Base-by-base conservation (phyloP, 2,888 invertebrate species). In the Tortrix viridana region DNA sequence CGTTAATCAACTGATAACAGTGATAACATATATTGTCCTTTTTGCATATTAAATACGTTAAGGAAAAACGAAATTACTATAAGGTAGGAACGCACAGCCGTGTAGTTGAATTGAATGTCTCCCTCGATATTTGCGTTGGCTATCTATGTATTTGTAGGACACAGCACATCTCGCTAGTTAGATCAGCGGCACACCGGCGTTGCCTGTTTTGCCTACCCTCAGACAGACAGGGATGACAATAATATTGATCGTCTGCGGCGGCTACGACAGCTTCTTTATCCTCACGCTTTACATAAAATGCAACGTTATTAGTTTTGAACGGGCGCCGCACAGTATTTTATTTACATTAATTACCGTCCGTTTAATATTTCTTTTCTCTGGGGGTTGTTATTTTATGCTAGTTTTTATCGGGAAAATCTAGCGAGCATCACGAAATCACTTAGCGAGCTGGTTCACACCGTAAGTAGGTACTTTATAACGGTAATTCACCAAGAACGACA, bases 191-290 rank as follows among this genome's bases (percentile, higher is more conserved):
- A 54, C 48, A 37, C 41, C 54, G 37, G 22, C 46, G 26, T 37
- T 52, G 50, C 20, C 54, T 43, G 54, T 47, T 41, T 48, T 43
- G 41, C 48, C 26, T 49, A 44, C 18, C 61, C 56, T 61, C 49
- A 61, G 61, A 50, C 55, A 61, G 61, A 50, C 61, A 61, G 44
- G 60, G 60, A 61, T 56, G 44, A 61, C 55, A 61, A 56, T 56
- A 62, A 62, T 62, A 62, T 62, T 57, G 56, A 62, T 62, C 56
- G 56, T 44, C 44, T 46, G 46, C 50, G 37, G 38, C 48, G 50
- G 49, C 20, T 41, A 38, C 16, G 62, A 62, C 41, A 47, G 52
- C 52, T 47, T 37, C 26, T 57, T 57, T 47, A 57, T 52, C 37
- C 55, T 62, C 19, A 44, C 44, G 44, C 44, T 55, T 55, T 55